Evolutionary conservation across 1,140 invertebrate species (phyloP), one percentile per base, ranked within the genome.

Genomic region (Drosophila tani): DNA sequence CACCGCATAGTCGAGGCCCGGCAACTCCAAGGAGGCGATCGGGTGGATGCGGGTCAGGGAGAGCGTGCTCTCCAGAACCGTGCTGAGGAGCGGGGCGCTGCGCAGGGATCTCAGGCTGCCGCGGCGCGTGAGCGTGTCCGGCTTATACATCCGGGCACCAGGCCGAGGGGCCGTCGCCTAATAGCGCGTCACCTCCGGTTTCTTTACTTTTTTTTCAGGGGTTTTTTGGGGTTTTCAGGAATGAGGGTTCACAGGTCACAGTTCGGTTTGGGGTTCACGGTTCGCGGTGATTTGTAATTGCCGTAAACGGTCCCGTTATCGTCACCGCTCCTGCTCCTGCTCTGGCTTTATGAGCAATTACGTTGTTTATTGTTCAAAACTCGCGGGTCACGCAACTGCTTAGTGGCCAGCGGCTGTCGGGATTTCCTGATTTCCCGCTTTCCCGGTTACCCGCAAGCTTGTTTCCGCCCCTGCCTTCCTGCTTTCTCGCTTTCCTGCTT

Each of bases 21-120:
- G 91, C 45, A 92, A 69, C 64, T 92, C 91, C 82, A 92, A 78
- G 68, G 91, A 92, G n/a, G 91, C 81, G 45, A 92, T 92, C 80
- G 91, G 91, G 75, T 92, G 91, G 70, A 92, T 92, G 74, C 91
- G 91, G 75, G 91, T 92, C 67, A 92, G 68, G 51, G 91, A 92
- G 49, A 92, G 81, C 14, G 91, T 92, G 69, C 91, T 92, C 77
- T 92, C 91, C 55, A 92, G 63, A 47, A 92, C 91, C 69, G 91
- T 92, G 56, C 91, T 92, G 15, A 92, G 82, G 62, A 92, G 75
- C 53, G 91, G 91, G 45, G 91, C 91, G 75, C 91, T 92, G 75
- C 91, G 90, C 71, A 92, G 91, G 76, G 91, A 92, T 91, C 91
- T 92, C 57, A 92, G 81, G 82, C 91, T 92, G 90, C 91, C 91